Evolutionary conservation across 2,113 vertebrate genomes (phyloP), one percentile per base, ranked within the genome.

Genomic region (Nesospiza acunhae): DNA sequence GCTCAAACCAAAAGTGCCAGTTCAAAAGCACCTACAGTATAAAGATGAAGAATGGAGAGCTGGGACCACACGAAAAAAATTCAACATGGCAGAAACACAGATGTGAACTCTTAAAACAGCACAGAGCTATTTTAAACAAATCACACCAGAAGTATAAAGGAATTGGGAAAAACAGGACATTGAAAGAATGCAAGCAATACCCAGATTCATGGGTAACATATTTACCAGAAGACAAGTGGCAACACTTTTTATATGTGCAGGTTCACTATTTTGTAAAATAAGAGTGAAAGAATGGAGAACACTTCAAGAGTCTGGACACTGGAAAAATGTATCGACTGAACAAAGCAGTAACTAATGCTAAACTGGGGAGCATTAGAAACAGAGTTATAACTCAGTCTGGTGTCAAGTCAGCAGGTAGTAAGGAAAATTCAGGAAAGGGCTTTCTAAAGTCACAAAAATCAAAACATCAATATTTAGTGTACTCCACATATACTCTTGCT

Each of bases 31-130:
- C 30, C 55, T 58, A 49, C 37, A 89, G 15, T 24, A 28, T 31
- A 60, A 70, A 3, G 8, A 42, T 14, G 21, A 84, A 78, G 35
- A 74, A 84, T 2, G 4, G 46, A 58, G 84, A 87, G 18, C 13
- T 1, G 3, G 3, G 19, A 35, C 47, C 4, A 0, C 11, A 94
- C 66, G 50, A n/a, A 6, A 4, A 0, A 37, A 60, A 37, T 28
- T 9, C 26, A 80, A 10, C 8, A 50, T 0, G 2, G n/a, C 17
- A 66, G 33, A 31, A 93, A 50, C 23, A 46, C 1, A 1, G 39
- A 82, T 53, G 9, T 37, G 31, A 73, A 11, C 19, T 60, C 16
- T 39, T 49, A 85, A 91, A 60, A 84, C 0, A 1, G 26, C 30
- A 53, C 31, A 64, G 37, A 1, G 1, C n/a, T 75, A 44, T 44